A percentile compares a stretch with the other conserved stretches of the same genome.
Evolutionary conservation across 2,888 invertebrate genomes (phyloP).

Genomic region (Pachydiplax longipennis): DNA sequence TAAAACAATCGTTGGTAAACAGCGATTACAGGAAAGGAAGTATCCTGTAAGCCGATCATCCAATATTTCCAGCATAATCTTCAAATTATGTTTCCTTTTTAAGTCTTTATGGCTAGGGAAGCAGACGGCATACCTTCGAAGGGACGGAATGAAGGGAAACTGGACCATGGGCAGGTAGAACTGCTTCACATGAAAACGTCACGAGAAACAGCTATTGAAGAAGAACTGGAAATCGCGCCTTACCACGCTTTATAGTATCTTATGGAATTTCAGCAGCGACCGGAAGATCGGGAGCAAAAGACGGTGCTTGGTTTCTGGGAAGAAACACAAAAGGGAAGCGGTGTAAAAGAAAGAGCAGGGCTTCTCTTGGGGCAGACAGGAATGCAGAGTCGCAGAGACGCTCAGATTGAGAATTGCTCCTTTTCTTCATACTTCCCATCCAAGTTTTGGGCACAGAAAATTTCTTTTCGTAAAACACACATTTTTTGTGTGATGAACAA

Average conservation of each 20-base stretch:
- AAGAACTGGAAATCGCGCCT: background rate
- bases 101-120: background rate
- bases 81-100: too few species aligned
- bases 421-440: background rate
- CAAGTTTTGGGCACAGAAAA: background rate
- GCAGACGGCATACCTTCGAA: background rate
- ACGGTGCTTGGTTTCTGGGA: background rate
- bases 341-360: background rate
- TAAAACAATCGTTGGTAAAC: too few species aligned
- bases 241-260: background rate
- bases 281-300: background rate
- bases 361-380: slow-evolving; percentile 10
- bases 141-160: background rate
- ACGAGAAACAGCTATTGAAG: background rate
- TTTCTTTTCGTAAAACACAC: background rate
- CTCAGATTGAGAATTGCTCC: background rate
- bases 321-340: background rate
- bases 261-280: background rate
- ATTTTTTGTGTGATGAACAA: too few species aligned
- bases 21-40: too few species aligned
- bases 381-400: background rate
- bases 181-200: background rate
- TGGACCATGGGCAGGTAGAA: background rate
- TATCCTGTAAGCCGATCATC: too few species aligned
- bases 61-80: too few species aligned